A percentile compares a stretch with the other conserved stretches of the same genome.
Evolutionary conservation across 2,113 vertebrate species (phyloP).

Genomic region (Oxygymnocypris stewartii): DNA sequence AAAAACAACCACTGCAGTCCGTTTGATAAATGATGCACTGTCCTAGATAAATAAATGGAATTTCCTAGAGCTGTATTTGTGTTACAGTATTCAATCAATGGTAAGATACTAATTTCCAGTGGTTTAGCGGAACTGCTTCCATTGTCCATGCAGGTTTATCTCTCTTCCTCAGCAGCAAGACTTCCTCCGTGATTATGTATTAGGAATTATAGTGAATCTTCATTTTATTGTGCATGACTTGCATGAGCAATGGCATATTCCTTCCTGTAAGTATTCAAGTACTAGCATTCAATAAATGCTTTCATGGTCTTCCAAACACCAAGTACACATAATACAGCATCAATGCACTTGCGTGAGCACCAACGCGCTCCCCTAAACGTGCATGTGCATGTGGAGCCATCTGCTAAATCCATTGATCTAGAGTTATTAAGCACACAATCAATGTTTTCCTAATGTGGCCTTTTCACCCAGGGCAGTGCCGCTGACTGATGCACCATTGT

Average conservation of each 20-base stretch:
- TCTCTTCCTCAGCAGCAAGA: background rate
- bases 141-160: conserved; percentile 3
- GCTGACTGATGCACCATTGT: background rate
- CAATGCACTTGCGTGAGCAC: background rate
- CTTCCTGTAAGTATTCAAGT: background rate
- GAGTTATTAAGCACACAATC: conserved; percentile 29
- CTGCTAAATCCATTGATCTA: conserved; percentile 27
- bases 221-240: background rate
- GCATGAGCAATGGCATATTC: background rate
- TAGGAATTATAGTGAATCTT: background rate
- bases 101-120: background rate
- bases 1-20: background rate
- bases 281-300: conserved; percentile 2
- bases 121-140: background rate
- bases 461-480: background rate
- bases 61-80: background rate
- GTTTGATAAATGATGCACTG: background rate
- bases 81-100: background rate
- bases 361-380: background rate
- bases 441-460: conserved; percentile 27
- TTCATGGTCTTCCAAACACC: no score
- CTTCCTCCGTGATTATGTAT: conserved; percentile 1
- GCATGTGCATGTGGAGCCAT: conserved; percentile 9
- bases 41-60: background rate
- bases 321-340: no score